Conservation (phyloP, 2,797 vertebrate genomes). For the Artibeus lituratus region DNA sequence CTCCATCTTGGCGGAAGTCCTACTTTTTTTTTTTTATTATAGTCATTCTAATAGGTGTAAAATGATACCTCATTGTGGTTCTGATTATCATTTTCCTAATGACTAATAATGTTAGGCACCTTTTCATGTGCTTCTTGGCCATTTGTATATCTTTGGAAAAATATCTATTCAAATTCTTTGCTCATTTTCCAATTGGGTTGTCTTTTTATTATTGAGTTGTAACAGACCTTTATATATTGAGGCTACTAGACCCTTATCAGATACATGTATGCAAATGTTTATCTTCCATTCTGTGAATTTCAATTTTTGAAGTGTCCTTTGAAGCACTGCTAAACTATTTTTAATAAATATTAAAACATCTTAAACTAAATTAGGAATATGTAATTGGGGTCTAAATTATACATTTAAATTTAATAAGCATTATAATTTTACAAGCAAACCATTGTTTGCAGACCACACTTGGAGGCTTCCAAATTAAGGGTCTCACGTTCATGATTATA, state of each 20-base stretch:
- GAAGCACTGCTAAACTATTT: constrained; percentile 33
- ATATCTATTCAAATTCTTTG: neutral
- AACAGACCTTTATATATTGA: neutral
- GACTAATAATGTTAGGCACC: neutral
- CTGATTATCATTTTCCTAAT: constrained; percentile 1
- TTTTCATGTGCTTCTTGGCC: constrained; percentile 6
- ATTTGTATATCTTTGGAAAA: constrained; percentile 39
- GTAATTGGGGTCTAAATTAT: constrained; percentile 28
- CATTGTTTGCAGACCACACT: neutral
- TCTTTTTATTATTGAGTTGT: neutral
- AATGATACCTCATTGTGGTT: neutral
- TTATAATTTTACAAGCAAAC: neutral
- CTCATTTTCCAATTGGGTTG: neutral
- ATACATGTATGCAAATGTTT: neutral
- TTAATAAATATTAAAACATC: constrained; percentile 39
- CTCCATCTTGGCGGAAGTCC: no score
- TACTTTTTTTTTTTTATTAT: constrained; percentile 21
- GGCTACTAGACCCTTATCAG: neutral
- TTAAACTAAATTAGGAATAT: neutral
- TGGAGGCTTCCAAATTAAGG: neutral
- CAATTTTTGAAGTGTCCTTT: constrained; percentile 2
- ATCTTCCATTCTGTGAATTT: neutral
- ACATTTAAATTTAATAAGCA: neutral
- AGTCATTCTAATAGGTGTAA: neutral
- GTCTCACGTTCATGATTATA: neutral